Evolutionary conservation across 2,888 invertebrate genomes (phyloP), one percentile per base, ranked within the genome.

Genomic region (Drosophila pseudotalamancana): DNA sequence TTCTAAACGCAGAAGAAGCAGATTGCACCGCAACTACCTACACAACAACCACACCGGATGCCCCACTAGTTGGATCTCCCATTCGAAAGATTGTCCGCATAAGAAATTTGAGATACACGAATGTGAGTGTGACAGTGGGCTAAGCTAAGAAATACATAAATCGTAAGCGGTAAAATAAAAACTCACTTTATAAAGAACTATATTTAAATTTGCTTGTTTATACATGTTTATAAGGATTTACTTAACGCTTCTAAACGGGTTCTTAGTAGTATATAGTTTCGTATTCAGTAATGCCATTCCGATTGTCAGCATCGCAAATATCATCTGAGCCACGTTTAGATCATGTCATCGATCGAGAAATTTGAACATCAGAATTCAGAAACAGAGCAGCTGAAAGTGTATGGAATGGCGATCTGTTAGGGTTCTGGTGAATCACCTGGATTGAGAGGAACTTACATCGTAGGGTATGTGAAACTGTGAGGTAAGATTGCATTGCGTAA

Each of bases 301-400:
- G n/a, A n/a, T n/a, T n/a, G n/a, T 97, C 59, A 98, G 92, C 96
- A 98, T 98, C 0, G 98, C 97, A 88, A 98, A 99, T 98, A 98
- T 98, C 0, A 98, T 98, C 90, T 98, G 98, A 0, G 97, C 96
- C 0, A 99, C 98, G 91, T 98, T 98, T 2, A 98, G 92, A 0
- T 98, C 98, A 91, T 99, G 98, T 54, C 98, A 93, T 98, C 98
- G 99, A 90, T 99, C 99, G 92, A 99, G 99, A 90, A 98, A 99
- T 85, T 98, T 98, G 0, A 99, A 98, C 1, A 98, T 98, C 37
- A 98, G 92, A 48, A 96, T 95, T 98, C 98, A 99, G 51, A 98
- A 94, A 89, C 98, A 98, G 3, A 98, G 93, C 0, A 98, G 97
- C 97, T 97, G 90, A 3, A 46, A 23, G 32, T 4, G 21, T 4